Conservation (phyloP, 2,888 invertebrate species). For the Diarsia mendica region DNA sequence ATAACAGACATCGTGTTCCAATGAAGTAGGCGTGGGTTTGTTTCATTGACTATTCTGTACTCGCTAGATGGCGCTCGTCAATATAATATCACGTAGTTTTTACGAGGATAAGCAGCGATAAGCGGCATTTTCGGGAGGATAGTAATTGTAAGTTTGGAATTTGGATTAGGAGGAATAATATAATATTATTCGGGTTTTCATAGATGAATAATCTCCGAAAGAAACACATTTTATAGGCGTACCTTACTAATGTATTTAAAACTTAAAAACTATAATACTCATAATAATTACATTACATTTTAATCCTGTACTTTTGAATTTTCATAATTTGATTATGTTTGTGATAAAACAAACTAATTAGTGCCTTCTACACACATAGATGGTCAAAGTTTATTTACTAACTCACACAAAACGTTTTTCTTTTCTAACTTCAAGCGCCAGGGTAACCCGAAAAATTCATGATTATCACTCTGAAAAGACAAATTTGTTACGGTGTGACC, state of each 20-base stretch:
- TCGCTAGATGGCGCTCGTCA: constrained; percentile 28
- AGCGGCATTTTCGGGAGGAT: not conserved
- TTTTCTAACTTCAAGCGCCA: not conserved
- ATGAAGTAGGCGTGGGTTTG: not conserved
- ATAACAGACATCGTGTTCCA: constrained; percentile 8
- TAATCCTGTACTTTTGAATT: constrained; percentile 53
- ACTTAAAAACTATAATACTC: constrained; percentile 64
- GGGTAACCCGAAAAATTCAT: no score
- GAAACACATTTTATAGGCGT: constrained; percentile 35
- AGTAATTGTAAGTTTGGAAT: not conserved
- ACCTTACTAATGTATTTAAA: constrained; percentile 58
- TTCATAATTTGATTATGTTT: constrained; percentile 54
- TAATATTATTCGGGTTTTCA: constrained; percentile 17
- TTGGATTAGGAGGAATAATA: not conserved
- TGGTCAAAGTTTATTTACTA: constrained; percentile 17
- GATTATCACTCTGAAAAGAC: no score
- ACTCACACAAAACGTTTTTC: constrained; percentile 12
- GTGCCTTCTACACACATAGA: constrained; percentile 25
- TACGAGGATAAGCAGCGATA: not conserved
- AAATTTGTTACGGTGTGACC: no score
- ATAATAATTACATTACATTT: constrained; percentile 49
- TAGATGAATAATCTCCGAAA: not conserved
- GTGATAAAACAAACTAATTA: constrained; percentile 11
- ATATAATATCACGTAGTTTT: not conserved
- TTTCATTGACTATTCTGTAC: not conserved